phyloP scores from a whole-genome alignment of 2,888 invertebrate species.

The Melinopterus prodromus region DNA sequence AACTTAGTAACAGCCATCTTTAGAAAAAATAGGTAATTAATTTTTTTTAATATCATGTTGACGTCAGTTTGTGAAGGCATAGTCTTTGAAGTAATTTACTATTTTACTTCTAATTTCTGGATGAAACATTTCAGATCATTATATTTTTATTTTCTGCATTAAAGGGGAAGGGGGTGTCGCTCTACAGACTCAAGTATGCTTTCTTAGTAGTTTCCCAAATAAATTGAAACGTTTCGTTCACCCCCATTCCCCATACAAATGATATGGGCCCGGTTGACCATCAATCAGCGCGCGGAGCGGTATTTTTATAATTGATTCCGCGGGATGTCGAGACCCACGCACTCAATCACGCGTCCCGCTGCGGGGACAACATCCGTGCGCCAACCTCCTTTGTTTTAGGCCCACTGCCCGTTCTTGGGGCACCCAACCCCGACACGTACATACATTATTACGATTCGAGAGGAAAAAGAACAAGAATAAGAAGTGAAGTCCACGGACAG shows the following conservation, averaged over 20 bases:
- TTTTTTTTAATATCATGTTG: no score
- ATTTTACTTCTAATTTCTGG: no score
- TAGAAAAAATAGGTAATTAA: no score
- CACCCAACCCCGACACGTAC: slow-evolving; percentile 4
- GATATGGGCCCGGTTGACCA: slow-evolving; percentile 42
- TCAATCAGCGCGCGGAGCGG: slow-evolving; percentile 41
- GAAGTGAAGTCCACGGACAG: slow-evolving; percentile 30
- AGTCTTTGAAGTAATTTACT: no score
- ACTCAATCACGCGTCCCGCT: slow-evolving; percentile 54
- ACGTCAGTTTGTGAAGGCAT: no score
- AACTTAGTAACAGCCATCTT: no score
- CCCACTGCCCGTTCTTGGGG: neutral
- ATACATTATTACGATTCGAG: neutral
- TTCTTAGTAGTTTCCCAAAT: no score
- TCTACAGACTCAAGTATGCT: no score
- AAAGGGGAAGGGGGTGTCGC: no score
- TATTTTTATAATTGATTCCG: slow-evolving; percentile 53
- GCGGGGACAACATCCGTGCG: slow-evolving; percentile 52
- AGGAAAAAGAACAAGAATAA: neutral
- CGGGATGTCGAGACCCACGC: slow-evolving; percentile 54
- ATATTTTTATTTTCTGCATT: no score
- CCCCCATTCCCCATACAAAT: slow-evolving; percentile 29
- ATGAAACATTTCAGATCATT: no score
- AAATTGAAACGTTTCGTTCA: no score
- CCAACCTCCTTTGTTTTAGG: slow-evolving; percentile 51